phyloP scores from a whole-genome alignment of 2,888 invertebrate species.

The Thysanoteuthis rhombus region DNA sequence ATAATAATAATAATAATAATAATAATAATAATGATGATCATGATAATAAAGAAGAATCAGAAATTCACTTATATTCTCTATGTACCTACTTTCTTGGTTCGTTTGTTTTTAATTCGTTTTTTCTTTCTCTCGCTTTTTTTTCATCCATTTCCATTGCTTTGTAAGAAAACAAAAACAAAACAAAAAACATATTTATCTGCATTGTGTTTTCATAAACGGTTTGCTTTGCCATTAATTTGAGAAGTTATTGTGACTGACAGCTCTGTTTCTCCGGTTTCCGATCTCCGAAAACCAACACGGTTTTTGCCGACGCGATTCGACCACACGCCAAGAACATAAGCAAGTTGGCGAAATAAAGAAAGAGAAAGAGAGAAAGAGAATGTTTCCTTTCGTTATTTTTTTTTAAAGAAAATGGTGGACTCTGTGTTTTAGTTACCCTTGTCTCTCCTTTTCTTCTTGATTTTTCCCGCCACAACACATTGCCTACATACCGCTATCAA shows the following conservation, averaged over 20 bases:
- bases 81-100: neutral
- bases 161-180: neutral
- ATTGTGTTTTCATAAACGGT: neutral
- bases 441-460: neutral
- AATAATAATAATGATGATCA: neutral
- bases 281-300: neutral
- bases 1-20: neutral
- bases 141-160: neutral
- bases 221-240: neutral
- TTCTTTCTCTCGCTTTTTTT: neutral
- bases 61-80: neutral
- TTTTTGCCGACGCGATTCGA: neutral
- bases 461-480: neutral
- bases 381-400: neutral
- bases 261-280: neutral
- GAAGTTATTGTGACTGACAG: neutral
- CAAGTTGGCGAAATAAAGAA: neutral
- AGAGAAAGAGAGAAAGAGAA: neutral
- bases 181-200: neutral
- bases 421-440: neutral
- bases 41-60: no score
- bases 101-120: neutral
- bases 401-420: neutral
- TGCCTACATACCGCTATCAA: neutral
- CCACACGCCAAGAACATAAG: neutral